Evolutionary conservation across 2,113 vertebrate genomes (phyloP), one percentile per base, ranked within the genome.

Genomic region (Python bivittatus): DNA sequence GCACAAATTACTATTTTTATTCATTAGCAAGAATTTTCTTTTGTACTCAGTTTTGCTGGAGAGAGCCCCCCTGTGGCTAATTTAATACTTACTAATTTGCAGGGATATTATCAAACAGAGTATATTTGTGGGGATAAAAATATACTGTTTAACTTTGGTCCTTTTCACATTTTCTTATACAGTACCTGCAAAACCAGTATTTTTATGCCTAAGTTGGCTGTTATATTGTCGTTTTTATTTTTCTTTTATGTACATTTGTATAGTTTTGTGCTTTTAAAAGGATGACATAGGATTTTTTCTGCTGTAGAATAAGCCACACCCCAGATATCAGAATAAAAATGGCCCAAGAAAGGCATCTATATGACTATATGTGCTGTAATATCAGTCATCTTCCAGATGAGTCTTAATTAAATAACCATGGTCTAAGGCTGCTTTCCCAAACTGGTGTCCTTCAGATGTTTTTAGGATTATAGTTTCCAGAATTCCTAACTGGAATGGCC

Each of bases 41-140:
- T 94, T 79, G 58, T 91, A 72, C 87, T 95, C 92, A n/a, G 89
- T 92, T 56, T 13, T 95, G 93, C 94, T 90, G 94, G 95, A 96
- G 95, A 92, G 96, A 97, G 95, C 95, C 96, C 95, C 96, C 96
- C 95, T 97, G 96, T 97, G 96, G 96, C 92, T 96, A 95, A 94
- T 94, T 95, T 96, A 94, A 93, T 96, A 94, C 86, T 92, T 96
- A 93, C 95, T 93, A 94, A 94, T 97, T 96, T 95, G 90, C 94
- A 88, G 58, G 48, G 93, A 83, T 85, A 91, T 61, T 96, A 15
- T 91, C 90, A 88, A 96, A 85, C 84, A 57, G 61, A 86, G n/a
- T 92, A 0, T 93, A 72, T 93, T 61, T 96, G 92, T 44, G 52
- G 86, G 61, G 38, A 68, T 92, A 85, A 93, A 96, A 95, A 44